A percentile compares a stretch with the other conserved stretches of the same genome.
Conservation (phyloP, 2,113 vertebrate genomes). For the Emydocephalus ijimae region DNA sequence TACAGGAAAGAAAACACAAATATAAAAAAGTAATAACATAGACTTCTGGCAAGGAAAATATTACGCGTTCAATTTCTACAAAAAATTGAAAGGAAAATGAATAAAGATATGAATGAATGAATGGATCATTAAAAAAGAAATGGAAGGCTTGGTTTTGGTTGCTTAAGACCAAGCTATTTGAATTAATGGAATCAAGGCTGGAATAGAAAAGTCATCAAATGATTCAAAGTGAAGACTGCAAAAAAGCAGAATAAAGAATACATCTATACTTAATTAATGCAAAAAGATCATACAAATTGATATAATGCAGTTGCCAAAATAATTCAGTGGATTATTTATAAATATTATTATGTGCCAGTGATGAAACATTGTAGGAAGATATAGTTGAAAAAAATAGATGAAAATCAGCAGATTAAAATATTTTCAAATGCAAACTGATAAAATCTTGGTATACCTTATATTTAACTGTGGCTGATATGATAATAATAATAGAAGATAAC, state of each 20-base stretch:
- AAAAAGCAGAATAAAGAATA: not conserved
- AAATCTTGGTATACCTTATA: not conserved
- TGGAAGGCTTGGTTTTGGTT: not conserved
- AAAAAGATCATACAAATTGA: not conserved
- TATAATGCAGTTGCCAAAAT: not conserved
- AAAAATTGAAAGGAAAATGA: not conserved
- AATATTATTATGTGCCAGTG: not conserved
- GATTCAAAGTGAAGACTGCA: not conserved
- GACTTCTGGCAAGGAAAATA: not conserved
- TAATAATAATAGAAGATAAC: not conserved
- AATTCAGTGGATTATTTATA: not conserved
- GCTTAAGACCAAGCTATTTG: not conserved
- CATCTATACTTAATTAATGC: not conserved
- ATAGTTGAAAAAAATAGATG: not conserved
- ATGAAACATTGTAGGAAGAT: not conserved
- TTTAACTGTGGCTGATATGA: not conserved
- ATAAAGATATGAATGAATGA: not conserved
- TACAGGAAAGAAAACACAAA: not conserved
- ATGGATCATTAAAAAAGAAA: not conserved
- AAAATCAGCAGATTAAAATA: not conserved
- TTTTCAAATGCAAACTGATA: not conserved
- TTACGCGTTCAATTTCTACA: not conserved
- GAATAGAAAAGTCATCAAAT: not conserved
- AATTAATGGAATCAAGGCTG: not conserved
- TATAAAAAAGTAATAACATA: not conserved